Evolutionary conservation across 1,140 invertebrate species (phyloP).

Genomic region (Cheumatopsyche charites): DNA sequence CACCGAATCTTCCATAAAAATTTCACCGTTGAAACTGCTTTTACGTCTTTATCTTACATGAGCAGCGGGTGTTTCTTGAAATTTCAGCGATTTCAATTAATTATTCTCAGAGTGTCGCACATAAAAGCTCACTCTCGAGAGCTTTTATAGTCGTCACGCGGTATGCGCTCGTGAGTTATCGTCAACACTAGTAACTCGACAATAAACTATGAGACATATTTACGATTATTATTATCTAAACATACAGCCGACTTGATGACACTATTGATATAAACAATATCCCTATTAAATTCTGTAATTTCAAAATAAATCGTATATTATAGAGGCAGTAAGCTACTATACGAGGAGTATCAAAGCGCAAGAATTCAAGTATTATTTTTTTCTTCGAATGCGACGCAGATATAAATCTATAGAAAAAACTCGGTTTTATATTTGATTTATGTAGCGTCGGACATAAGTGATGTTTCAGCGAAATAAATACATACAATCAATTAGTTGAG

Average conservation of each 20-base stretch:
- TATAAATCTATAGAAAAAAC: too few species aligned
- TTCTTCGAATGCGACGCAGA: too few species aligned
- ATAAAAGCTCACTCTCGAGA: neutral
- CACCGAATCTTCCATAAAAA: too few species aligned
- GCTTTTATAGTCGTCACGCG: constrained; percentile 4
- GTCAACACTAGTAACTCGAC: neutral
- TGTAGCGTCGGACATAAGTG: too few species aligned
- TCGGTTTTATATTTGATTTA: too few species aligned
- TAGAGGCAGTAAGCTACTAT: too few species aligned
- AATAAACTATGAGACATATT: constrained; percentile 21
- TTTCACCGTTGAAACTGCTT: too few species aligned
- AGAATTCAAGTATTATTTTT: too few species aligned
- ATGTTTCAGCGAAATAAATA: too few species aligned
- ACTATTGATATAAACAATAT: constrained; percentile 17
- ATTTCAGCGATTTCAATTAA: constrained; percentile 12
- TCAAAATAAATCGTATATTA: neutral
- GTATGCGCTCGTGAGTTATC: constrained; percentile 13
- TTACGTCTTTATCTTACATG: neutral
- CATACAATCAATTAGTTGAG: neutral
- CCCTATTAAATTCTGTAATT: neutral
- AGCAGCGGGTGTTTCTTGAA: neutral
- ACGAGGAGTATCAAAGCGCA: too few species aligned
- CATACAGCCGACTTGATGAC: constrained; percentile 10
- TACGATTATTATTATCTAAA: constrained; percentile 29
- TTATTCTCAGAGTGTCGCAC: neutral